Conservation (phyloP, 2,797 vertebrate genomes). For the Urocyon cinereoargenteus region DNA sequence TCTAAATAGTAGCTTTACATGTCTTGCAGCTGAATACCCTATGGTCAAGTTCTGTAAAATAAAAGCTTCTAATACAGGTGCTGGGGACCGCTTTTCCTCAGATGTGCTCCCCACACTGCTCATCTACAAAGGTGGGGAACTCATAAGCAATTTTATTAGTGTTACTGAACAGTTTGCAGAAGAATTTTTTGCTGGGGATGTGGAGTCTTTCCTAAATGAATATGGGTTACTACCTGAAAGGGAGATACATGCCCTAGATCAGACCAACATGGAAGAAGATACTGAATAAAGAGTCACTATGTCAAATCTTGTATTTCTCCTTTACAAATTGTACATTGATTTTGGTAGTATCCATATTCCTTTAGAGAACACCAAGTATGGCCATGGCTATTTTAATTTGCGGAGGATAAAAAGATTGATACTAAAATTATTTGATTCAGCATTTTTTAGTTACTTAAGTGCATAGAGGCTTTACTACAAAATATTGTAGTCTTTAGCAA, state of each 20-base stretch:
- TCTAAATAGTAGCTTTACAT: slow-evolving; percentile 94
- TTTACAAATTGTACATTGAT: slow-evolving; percentile 43
- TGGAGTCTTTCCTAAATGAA: slow-evolving; percentile 97
- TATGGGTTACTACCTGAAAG: slow-evolving; percentile 97
- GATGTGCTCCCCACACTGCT: slow-evolving; percentile 95
- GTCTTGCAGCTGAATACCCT: slow-evolving; percentile 94
- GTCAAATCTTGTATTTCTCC: slow-evolving; percentile 33
- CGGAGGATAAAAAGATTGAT: neutral
- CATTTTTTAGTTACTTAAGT: slow-evolving; percentile 60
- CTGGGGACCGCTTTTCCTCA: slow-evolving; percentile 94
- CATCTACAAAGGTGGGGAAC: slow-evolving; percentile 97
- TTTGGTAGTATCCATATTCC: slow-evolving; percentile 68
- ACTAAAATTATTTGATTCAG: slow-evolving; percentile 25
- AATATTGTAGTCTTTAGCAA: neutral
- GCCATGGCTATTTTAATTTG: slow-evolving; percentile 16
- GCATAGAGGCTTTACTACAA: slow-evolving; percentile 33
- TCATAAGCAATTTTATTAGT: slow-evolving; percentile 96
- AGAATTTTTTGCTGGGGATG: slow-evolving; percentile 96
- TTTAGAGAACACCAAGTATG: slow-evolving; percentile 79
- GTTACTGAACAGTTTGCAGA: slow-evolving; percentile 93
- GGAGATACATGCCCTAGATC: slow-evolving; percentile 88
- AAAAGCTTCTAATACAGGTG: slow-evolving; percentile 93
- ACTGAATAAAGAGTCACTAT: slow-evolving; percentile 82
- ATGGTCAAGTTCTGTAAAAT: slow-evolving; percentile 98
- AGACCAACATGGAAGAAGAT: slow-evolving; percentile 89